Conservation (phyloP, 2,888 invertebrate genomes). For the Rapana venosa region DNA sequence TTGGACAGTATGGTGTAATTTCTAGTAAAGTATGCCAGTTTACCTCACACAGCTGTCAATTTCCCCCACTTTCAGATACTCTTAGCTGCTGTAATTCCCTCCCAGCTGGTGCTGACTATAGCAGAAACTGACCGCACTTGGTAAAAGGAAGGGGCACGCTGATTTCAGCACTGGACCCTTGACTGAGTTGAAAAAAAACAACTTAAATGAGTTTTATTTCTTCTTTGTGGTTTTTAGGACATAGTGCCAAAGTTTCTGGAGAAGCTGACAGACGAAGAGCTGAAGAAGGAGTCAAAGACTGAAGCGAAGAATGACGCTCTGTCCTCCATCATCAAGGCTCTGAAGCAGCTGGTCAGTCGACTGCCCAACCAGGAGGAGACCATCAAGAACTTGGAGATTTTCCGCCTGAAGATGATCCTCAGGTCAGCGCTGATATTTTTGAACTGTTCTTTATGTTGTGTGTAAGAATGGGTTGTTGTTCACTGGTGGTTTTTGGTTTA, state of each 20-base stretch:
- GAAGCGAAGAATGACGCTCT: slow-evolving; percentile 96
- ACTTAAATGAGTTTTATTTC: no score
- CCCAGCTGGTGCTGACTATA: no score
- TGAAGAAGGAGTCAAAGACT: slow-evolving; percentile 96
- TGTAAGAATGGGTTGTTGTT: not conserved
- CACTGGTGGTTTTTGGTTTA: not conserved
- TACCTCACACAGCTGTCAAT: no score
- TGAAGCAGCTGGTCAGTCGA: slow-evolving; percentile 92
- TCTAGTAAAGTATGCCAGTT: no score
- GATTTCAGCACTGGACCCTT: no score
- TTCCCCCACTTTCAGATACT: no score
- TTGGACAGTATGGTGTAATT: no score
- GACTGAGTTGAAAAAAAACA: no score
- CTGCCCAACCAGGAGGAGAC: slow-evolving; percentile 86
- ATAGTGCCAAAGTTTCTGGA: slow-evolving; percentile 93
- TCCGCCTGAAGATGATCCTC: slow-evolving; percentile 96
- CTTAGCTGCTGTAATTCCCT: no score
- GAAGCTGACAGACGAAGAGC: slow-evolving; percentile 94
- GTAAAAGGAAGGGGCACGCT: no score
- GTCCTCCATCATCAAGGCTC: slow-evolving; percentile 94
- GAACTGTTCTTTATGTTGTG: not conserved
- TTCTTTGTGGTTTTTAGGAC: slow-evolving; percentile 83
- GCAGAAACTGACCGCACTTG: no score
- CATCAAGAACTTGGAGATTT: slow-evolving; percentile 91
- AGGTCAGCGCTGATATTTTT: slow-evolving; percentile 74